Evolutionary conservation across 2,113 vertebrate genomes (phyloP).

Genomic region (Numenius arquata): DNA sequence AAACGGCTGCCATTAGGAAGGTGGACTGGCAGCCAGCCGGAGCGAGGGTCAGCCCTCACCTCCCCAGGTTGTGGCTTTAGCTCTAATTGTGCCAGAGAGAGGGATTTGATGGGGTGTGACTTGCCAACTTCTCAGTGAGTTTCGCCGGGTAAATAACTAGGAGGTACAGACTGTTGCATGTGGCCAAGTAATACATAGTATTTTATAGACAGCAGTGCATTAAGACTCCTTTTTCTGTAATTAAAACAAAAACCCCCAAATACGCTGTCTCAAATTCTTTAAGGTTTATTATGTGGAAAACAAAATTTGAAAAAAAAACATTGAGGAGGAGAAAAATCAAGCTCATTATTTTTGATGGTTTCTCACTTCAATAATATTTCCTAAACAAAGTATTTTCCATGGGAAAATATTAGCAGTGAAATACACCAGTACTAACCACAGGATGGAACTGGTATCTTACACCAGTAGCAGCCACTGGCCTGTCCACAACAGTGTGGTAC

Average conservation of each 20-base stretch:
- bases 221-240: not conserved
- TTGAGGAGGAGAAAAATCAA: not conserved
- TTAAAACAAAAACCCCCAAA: not conserved
- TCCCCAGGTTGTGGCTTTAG: fast-evolving
- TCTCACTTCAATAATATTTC: not conserved
- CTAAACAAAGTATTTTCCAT: not conserved
- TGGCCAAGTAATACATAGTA: not conserved
- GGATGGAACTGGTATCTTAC: not conserved
- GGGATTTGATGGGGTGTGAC: fast-evolving
- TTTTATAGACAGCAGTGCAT: not conserved
- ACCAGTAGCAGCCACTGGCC: not conserved
- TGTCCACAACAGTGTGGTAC: not conserved
- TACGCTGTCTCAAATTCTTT: not conserved
- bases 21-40: not conserved
- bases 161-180: not conserved
- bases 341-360: not conserved
- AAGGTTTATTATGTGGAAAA: not conserved
- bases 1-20: fast-evolving
- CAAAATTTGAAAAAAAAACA: not conserved
- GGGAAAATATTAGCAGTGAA: not conserved
- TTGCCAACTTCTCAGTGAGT: not conserved
- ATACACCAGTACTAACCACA: not conserved
- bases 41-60: fast-evolving
- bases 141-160: not conserved
- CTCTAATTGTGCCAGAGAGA: fast-evolving